These are phyloP conservation scores for Jacana jacana DNA, from an alignment of 2,113 vertebrate species.

Conservation along the genomic window DNA sequence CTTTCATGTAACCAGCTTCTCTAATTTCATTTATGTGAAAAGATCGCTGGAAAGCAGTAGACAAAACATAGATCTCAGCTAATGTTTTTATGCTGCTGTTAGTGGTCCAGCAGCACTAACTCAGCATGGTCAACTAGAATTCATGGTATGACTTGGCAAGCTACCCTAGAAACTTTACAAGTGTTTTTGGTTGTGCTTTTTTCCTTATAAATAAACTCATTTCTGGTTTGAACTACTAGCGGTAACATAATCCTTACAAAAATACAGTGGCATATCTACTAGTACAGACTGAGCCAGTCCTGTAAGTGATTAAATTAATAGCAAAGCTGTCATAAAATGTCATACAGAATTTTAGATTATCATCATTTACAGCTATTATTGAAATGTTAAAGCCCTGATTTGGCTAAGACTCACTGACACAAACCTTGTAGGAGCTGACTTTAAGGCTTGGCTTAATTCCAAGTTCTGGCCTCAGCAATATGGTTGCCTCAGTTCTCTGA, in stretches of 20 bases:
- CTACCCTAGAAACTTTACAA: background rate
- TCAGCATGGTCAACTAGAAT: background rate
- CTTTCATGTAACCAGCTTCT: background rate
- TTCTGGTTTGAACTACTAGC: background rate
- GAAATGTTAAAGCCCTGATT: background rate
- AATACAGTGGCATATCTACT: background rate
- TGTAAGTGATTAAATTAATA: background rate
- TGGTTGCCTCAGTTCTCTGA: background rate
- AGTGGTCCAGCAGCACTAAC: background rate
- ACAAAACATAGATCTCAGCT: background rate
- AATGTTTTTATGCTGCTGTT: background rate
- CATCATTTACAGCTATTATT: background rate
- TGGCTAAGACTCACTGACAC: background rate
- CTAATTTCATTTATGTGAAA: background rate
- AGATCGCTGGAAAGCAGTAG: background rate
- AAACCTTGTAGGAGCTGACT: background rate
- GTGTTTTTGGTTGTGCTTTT: background rate
- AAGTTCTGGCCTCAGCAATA: background rate
- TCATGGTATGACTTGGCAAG: background rate
- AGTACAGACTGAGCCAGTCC: background rate
- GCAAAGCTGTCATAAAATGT: background rate
- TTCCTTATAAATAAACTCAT: background rate
- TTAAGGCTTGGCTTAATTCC: background rate
- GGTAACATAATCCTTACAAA: background rate
- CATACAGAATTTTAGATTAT: background rate